Base-by-base conservation (phyloP, 2,113 vertebrate genomes). In the Vimba vimba region DNA sequence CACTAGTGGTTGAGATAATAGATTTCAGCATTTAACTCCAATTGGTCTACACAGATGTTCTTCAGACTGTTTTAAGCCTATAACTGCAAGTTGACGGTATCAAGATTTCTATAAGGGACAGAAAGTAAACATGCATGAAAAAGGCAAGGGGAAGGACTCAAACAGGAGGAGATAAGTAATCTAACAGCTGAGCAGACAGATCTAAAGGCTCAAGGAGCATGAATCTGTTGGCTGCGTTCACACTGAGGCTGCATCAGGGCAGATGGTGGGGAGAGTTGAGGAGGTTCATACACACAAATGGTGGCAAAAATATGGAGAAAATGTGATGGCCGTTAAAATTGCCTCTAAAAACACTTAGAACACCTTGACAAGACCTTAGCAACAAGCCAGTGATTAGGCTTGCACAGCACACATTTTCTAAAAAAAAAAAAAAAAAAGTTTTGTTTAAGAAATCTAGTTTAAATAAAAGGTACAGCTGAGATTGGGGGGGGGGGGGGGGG, bases 251-350 rank as follows among this genome's bases (percentile, higher is more conserved):
- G 76, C 84, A 79, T 52, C 47, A 59, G 76, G 45, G 47, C 76
- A 85, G 84, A 85, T 85, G 76, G 76, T 27, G 19, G 27, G 52
- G 64, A 43, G 21, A 23, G 78, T 25, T 74, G 36, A 59, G 50
- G 52, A 62, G 39, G 52, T 19, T 17, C 7, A 23, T 5, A 12
- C 10, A 30, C n/a, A 68, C 27, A 36, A 7, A 62, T 62, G n/a
- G 4, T 25, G 60, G n/a, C n/a, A 62, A 4, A 60, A 62, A 62
- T 62, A 62, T 62, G 60, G 60, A 27, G 12, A 64, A 64, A 27
- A 64, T 64, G n/a, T 64, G 60, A 64, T 64, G 60, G 60, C 4
- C 10, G 2, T 62, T n/a, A 62, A 25, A 25, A 62, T 12, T 62
- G n/a, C n/a, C 60, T 27, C n/a, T 27, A 27, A 25, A 64, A 64